Conservation (phyloP, 2,113 vertebrate genomes). For the Ochotona curzoniae region DNA sequence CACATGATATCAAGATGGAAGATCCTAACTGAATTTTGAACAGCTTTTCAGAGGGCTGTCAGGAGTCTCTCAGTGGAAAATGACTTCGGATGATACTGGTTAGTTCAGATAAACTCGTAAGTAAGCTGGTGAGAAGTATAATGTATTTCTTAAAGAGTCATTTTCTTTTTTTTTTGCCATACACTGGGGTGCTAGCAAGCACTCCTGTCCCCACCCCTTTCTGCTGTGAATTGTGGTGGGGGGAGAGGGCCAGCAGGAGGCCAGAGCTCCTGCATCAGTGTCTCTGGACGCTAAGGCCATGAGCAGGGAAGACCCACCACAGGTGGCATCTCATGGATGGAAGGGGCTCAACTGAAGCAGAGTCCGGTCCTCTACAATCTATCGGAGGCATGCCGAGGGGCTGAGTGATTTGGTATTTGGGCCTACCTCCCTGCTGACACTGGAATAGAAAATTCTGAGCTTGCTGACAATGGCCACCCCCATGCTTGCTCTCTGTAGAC, state of each 20-base stretch:
- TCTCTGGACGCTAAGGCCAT: neutral
- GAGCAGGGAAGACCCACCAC: neutral
- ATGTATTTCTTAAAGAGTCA: neutral
- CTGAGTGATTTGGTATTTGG: neutral
- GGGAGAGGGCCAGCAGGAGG: neutral
- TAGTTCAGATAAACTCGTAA: neutral
- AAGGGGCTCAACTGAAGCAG: neutral
- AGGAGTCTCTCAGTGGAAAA: slow-evolving; percentile 35
- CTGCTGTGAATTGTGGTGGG: neutral
- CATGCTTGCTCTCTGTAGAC: neutral
- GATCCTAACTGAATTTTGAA: neutral
- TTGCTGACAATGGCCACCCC: neutral
- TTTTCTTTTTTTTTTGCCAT: neutral
- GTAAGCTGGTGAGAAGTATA: neutral
- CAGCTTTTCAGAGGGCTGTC: slow-evolving; percentile 60
- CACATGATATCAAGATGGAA: slow-evolving; percentile 37
- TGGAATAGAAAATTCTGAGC: neutral
- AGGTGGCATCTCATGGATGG: neutral
- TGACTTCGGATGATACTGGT: neutral
- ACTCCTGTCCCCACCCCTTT: neutral
- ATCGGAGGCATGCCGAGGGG: neutral
- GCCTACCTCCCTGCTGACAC: neutral
- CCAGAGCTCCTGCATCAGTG: neutral
- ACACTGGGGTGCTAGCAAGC: neutral
- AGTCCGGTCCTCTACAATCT: neutral